A percentile compares a stretch with the other conserved stretches of the same genome.
These are phyloP conservation scores for Myiopsitta monachus DNA, from an alignment of 2,113 vertebrate species.

Conservation along the genomic window DNA sequence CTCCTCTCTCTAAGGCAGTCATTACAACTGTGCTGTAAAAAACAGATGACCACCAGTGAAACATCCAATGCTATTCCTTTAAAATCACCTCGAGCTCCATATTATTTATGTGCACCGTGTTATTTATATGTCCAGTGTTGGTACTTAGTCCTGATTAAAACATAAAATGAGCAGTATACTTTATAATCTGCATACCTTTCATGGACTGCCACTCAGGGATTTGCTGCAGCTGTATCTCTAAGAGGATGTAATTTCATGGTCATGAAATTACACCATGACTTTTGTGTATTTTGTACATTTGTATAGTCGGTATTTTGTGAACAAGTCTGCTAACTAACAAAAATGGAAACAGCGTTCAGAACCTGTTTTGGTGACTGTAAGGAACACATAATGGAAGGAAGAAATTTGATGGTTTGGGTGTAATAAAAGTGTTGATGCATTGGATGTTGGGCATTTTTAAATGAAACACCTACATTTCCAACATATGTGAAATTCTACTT, in stretches of 20 bases:
- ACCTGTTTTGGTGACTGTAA: neutral
- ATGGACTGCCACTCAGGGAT: neutral
- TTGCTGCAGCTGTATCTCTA: neutral
- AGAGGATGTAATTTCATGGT: neutral
- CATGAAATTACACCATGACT: neutral
- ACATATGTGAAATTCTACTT: neutral
- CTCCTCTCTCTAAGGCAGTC: neutral
- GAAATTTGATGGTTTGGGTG: neutral
- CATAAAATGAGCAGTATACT: neutral
- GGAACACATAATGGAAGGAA: neutral
- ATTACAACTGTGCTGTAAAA: neutral
- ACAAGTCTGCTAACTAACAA: neutral
- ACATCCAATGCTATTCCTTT: neutral
- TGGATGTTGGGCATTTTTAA: neutral
- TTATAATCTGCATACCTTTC: neutral
- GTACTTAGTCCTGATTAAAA: neutral
- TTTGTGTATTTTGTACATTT: neutral
- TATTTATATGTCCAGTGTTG: neutral
- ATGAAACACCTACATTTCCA: neutral
- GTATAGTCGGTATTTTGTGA: neutral
- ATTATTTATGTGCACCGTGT: neutral
- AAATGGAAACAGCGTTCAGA: neutral
- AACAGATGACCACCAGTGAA: neutral
- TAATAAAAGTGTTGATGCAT: neutral
- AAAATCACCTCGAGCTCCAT: neutral